These are phyloP conservation scores for Microplitis deprimator DNA, from an alignment of 2,888 invertebrate genomes.

Conservation along the genomic window DNA sequence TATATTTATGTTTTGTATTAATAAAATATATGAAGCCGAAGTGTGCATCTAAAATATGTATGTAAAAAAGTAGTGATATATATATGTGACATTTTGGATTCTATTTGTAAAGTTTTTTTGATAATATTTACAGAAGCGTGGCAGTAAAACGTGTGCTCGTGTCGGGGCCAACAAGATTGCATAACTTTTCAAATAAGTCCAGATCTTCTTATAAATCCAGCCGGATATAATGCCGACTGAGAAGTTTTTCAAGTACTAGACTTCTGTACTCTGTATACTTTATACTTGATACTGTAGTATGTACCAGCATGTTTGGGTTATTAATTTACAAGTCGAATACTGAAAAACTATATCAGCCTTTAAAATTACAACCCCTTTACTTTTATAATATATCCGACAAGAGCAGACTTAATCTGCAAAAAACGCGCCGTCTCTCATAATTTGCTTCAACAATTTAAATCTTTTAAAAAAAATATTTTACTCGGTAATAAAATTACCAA, in stretches of 20 bases:
- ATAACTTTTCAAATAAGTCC: constrained; percentile 67
- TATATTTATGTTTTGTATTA: too few species aligned
- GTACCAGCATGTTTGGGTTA: constrained; percentile 39
- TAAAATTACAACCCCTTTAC: too few species aligned
- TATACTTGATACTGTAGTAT: background rate
- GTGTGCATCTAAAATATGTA: too few species aligned
- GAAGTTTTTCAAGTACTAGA: constrained; percentile 24
- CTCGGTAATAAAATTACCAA: too few species aligned
- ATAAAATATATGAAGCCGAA: too few species aligned
- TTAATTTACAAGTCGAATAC: constrained; percentile 38
- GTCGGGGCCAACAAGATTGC: constrained; percentile 57
- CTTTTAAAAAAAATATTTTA: too few species aligned
- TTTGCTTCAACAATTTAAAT: too few species aligned
- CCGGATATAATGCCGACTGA: constrained; percentile 20
- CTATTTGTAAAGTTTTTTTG: constrained; percentile 56
- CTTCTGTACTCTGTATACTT: too few species aligned
- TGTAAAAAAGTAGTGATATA: too few species aligned
- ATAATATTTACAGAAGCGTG: constrained; percentile 57
- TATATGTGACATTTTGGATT: constrained; percentile 30
- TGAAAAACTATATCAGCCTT: constrained; percentile 45
- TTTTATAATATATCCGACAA: too few species aligned
- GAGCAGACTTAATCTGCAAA: too few species aligned
- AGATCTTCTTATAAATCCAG: constrained; percentile 60
- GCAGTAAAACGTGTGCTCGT: constrained; percentile 11
- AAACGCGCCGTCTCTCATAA: background rate